Evolutionary conservation across 2,113 vertebrate species (phyloP).

Genomic region (Syrmaticus mikado): DNA sequence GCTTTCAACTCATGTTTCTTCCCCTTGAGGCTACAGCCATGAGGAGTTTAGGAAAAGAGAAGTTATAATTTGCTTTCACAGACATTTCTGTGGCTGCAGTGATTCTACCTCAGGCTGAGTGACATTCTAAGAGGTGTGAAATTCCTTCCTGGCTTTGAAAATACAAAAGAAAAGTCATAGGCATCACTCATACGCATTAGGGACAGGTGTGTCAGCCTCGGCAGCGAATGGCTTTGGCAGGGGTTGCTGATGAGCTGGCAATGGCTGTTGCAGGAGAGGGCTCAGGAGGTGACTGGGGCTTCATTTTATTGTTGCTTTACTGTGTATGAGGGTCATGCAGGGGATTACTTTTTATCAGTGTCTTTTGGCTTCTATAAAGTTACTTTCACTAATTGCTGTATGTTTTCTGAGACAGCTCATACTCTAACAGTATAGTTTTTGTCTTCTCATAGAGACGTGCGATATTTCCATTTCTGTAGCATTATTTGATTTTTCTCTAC

Average conservation of each 20-base stretch:
- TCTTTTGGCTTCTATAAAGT: neutral
- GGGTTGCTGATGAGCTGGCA: neutral
- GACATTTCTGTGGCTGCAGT: neutral
- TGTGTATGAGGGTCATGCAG: fast-evolving
- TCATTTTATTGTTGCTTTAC: neutral
- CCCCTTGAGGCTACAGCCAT: neutral
- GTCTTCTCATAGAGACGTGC: neutral
- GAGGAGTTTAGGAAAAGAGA: neutral
- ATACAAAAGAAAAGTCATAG: neutral
- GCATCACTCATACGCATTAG: neutral
- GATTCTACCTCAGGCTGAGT: neutral
- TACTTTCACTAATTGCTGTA: neutral
- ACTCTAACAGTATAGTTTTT: neutral
- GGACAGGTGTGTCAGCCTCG: neutral
- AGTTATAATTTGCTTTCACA: neutral
- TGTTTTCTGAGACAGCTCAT: neutral
- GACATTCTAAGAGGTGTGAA: neutral
- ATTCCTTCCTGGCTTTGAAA: neutral
- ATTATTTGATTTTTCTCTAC: neutral
- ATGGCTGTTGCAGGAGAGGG: neutral
- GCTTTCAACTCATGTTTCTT: neutral
- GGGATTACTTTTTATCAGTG: neutral
- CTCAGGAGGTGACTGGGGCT: neutral
- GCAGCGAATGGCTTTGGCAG: neutral
- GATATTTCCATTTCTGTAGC: neutral